phyloP scores from a whole-genome alignment of 2,888 invertebrate species.

The Carpatolechia fugitivella region DNA sequence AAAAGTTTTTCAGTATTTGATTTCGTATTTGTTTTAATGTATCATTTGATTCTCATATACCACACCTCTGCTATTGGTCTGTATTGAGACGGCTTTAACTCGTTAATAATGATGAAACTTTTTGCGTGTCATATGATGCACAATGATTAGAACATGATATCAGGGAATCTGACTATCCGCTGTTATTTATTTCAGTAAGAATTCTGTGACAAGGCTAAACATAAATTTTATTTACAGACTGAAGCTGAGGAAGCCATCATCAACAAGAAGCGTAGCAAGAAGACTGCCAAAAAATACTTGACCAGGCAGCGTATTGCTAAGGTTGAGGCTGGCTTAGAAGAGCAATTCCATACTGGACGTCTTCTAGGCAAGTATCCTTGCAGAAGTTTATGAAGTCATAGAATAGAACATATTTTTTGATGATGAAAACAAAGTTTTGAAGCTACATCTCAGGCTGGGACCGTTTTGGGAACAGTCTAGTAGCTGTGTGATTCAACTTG shows the following conservation, averaged over 20 bases:
- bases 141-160: conserved; percentile 32
- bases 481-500: conserved; percentile 73
- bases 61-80: too few species aligned
- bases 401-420: conserved; percentile 21
- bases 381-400: neutral
- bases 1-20: too few species aligned
- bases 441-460: conserved; percentile 68
- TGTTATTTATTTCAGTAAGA: neutral
- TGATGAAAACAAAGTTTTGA: conserved; percentile 85
- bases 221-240: conserved; percentile 76
- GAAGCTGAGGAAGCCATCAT: conserved; percentile 96
- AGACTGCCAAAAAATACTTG: conserved; percentile 94
- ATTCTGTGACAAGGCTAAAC: conserved; percentile 30
- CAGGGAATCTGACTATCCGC: neutral
- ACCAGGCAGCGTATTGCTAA: conserved; percentile 94
- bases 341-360: conserved; percentile 98
- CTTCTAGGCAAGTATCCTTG: conserved; percentile 86
- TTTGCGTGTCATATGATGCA: conserved; percentile 81
- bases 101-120: conserved; percentile 59
- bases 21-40: too few species aligned
- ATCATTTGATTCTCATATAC: too few species aligned
- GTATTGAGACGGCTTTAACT: too few species aligned
- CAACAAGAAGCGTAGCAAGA: conserved; percentile 96
- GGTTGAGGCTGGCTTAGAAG: conserved; percentile 95
- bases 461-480: conserved; percentile 83